Conservation (phyloP, 2,113 vertebrate genomes). For the Archocentrus centrarchus region DNA sequence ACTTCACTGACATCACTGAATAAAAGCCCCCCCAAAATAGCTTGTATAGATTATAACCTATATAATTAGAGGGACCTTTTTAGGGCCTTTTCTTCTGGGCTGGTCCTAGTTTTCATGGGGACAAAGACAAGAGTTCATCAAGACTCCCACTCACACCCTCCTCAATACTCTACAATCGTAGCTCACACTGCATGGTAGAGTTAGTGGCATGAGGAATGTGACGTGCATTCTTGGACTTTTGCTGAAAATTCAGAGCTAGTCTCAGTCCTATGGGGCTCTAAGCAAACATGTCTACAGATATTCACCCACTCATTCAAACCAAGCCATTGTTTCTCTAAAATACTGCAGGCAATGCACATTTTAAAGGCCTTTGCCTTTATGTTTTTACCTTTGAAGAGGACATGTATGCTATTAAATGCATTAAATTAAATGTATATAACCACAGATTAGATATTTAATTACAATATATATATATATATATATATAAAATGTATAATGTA, state of each 20-base stretch:
- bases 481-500: too few species aligned
- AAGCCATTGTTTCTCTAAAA: background rate
- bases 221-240: background rate
- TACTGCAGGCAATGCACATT: background rate
- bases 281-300: background rate
- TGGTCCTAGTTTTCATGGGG: background rate
- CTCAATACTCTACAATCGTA: background rate
- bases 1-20: background rate
- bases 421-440: background rate
- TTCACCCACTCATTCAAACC: background rate
- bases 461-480: background rate
- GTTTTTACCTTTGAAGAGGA: background rate
- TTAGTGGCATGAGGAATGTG: background rate
- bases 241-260: background rate
- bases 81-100: background rate
- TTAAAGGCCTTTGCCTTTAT: background rate
- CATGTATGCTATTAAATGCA: background rate
- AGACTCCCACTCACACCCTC: background rate
- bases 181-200: background rate
- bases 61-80: background rate
- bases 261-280: background rate
- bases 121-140: background rate
- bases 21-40: background rate
- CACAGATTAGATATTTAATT: background rate
- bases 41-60: too few species aligned